phyloP scores from a whole-genome alignment of 2,888 invertebrate genomes.

The Scaptomyza reducta region DNA sequence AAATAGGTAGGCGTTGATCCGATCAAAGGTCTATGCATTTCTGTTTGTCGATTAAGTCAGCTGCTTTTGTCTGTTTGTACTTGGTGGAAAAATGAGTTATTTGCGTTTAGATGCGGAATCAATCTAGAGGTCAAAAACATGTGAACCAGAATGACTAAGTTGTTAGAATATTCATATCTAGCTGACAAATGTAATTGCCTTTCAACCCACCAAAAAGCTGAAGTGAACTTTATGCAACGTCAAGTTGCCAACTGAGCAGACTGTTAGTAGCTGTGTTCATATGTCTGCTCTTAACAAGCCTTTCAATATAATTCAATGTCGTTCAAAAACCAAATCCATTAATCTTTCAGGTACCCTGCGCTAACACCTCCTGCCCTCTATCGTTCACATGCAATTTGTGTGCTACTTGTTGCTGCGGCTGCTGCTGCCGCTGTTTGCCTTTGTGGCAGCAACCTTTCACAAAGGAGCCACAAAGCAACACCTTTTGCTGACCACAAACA shows the following conservation, averaged over 20 bases:
- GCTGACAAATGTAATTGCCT: not conserved
- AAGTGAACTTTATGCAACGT: conserved; percentile 21
- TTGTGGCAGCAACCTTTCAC: conserved; percentile 44
- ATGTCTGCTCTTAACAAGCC: conserved; percentile 60
- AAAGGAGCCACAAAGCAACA: conserved; percentile 58
- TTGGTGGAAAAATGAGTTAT: not conserved
- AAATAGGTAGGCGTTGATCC: conserved; percentile 78
- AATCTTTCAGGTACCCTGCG: conserved; percentile 49
- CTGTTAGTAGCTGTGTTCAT: conserved; percentile 50
- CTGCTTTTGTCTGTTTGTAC: not conserved
- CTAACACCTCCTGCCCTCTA: conserved; percentile 7
- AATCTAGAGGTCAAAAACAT: not conserved
- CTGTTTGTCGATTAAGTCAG: conserved; percentile 26
- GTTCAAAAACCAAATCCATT: conserved; percentile 48
- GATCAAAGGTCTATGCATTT: conserved; percentile 44
- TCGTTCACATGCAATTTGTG: conserved; percentile 60
- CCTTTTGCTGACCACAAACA: conserved; percentile 52
- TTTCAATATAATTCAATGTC: conserved; percentile 66
- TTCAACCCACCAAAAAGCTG: too few relatives aligned
- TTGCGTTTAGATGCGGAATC: not conserved
- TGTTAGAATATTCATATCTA: too few relatives aligned
- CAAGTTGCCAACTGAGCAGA: conserved; percentile 8
- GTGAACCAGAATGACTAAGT: not conserved
- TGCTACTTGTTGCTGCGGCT: conserved; percentile 76
- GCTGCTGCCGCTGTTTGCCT: conserved; percentile 14